Base-by-base conservation (phyloP, 2,888 invertebrate genomes). In the Cataglyphis cursor region DNA sequence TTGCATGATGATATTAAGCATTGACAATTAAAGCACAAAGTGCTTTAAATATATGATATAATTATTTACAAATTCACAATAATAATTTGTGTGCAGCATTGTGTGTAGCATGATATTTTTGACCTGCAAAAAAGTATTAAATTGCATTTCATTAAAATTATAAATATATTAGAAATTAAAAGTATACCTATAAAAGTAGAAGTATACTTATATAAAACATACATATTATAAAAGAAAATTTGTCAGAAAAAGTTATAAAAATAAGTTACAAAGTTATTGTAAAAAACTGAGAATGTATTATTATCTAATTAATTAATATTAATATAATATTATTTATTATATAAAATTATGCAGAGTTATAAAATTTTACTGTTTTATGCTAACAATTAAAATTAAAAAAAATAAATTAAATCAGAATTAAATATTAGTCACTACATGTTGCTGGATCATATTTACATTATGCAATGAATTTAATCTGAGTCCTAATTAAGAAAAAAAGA, bases 21-120 rank as follows among this genome's bases (percentile, higher is more conserved):
- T 28, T 28, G 28, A 28, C 28, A 28, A 2, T 28, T 2, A 28
- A 28, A 28, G 28, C 28, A 28, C 85, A 73, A 87, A 85, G 72
- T 88, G 88, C 88, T 82, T 59, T 44, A 85, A 59, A 84, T 72
- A 78, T 84, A 82, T 83, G 59, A 85, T 61, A 85, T 61, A 35
- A 88, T 73, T 89, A 91, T 89, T 84, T 90, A 90, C 92, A 90
- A 83, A 85, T 85, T 54, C 81, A 88, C 85, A 87, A 72, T 65
- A 64, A 78, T 78, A 82, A 44, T 28, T 41, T 86, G 83, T 86
- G 74, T 89, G 87, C 87, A 87, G 73, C 38, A 38, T 86, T 82
- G 51, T 72, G 80, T 82, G 51, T 72, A 81, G 81, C 80, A 87
- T 86, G 81, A 88, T 90, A 86, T 84, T 85, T 87, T 83, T 24